Evolutionary conservation across 2,888 invertebrate species (phyloP).

Genomic region (Pimpla rufipes): DNA sequence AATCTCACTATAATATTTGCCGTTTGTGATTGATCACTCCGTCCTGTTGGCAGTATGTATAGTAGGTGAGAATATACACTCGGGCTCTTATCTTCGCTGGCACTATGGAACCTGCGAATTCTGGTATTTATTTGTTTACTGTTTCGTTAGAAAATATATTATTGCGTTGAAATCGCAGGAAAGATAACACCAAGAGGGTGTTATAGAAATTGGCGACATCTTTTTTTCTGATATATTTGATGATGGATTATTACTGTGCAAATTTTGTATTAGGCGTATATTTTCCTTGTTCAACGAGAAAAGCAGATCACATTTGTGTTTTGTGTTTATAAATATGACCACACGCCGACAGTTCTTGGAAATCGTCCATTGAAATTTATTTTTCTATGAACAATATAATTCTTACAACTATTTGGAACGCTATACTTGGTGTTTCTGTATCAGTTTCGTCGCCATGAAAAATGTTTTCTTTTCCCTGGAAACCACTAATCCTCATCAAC

Average conservation of each 20-base stretch:
- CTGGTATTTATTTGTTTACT: not conserved
- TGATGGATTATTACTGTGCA: no score
- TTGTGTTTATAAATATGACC: no score
- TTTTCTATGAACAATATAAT: not conserved
- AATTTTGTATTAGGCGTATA: no score
- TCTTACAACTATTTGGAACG: not conserved
- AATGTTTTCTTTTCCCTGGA: slow-evolving; percentile 42
- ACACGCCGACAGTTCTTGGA: no score
- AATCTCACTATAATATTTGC: slow-evolving; percentile 67
- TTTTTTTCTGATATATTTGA: no score
- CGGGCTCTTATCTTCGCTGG: not conserved
- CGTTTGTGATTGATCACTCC: slow-evolving; percentile 62
- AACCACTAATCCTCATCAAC: slow-evolving; percentile 56
- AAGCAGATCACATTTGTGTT: no score
- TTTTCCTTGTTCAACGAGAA: no score
- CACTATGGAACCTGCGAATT: not conserved
- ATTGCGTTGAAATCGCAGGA: no score
- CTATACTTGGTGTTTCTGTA: slow-evolving; percentile 17
- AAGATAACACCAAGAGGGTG: no score
- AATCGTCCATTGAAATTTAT: not conserved
- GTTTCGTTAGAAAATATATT: no score
- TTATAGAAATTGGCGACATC: no score
- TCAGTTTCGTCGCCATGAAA: slow-evolving; percentile 23
- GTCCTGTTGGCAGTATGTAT: slow-evolving; percentile 34
- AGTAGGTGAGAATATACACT: not conserved